Base-by-base conservation (phyloP, 1,140 invertebrate species). In the Drosophila fuyamai region DNA sequence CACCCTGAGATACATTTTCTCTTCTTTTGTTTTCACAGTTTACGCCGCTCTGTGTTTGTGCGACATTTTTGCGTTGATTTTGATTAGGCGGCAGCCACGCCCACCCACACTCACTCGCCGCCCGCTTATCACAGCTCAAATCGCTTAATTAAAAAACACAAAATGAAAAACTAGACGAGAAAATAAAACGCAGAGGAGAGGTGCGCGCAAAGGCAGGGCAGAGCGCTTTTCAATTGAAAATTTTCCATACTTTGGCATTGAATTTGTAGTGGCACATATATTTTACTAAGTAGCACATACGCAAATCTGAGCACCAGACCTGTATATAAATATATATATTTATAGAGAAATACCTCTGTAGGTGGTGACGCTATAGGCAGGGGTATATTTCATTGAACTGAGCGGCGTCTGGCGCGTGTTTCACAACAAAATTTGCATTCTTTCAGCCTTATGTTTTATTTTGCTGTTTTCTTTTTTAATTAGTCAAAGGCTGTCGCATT, bases 71-170 rank as follows among this genome's bases (percentile, higher is more conserved):
- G 47, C 65, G 50, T 43, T 57, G 55, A 46, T 59, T 76, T 72
- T 81, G 60, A 81, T 81, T 81, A 67, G 67, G 53, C 67, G 68
- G 32, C 61, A 46, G 62, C 57, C 81, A 78, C 77, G 77, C 81
- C 81, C 44, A 75, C 36, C 14, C 57, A 73, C 32, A 74, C 51
- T 36, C 32, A 9, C 35, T 27, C n/a, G 41, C 48, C 41, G 23
- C 18, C 54, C 47, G 73, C 53, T 81, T 82, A 84, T 84, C 81
- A 63, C 56, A 58, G 51, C 47, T 68, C 40, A 63, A 76, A 81
- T 65, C 60, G 50, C 46, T 63, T 84, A 79, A 83, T 79, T 83
- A 84, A 65, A 84, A 82, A 68, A 32, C 32, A 48, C 44, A 57
- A 54, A 62, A 51, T 43, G 29, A 38, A 12, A 40, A 18, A 54